A percentile compares a stretch with the other conserved stretches of the same genome.
Conservation (phyloP, 2,888 invertebrate species). For the Xanthorhoe designata region DNA sequence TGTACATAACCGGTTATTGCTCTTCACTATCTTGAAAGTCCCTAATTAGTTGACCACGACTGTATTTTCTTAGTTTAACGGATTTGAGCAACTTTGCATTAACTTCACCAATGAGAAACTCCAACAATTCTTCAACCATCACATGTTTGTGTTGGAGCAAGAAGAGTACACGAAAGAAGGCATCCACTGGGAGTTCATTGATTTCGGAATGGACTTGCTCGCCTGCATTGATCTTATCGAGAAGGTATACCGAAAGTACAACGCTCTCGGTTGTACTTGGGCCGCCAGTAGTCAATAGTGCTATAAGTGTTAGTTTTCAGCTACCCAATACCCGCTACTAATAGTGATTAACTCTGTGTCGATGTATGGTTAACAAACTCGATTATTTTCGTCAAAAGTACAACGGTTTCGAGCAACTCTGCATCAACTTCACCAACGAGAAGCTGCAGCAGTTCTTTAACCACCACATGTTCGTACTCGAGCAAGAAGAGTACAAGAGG, state of each 20-base stretch:
- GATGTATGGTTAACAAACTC: constrained; percentile 61
- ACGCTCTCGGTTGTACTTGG: constrained; percentile 59
- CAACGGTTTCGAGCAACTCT: constrained; percentile 99
- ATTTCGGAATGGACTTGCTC: constrained; percentile 99
- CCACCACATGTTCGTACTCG: constrained; percentile 99
- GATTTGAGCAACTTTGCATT: constrained; percentile 99
- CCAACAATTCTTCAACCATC: constrained; percentile 99
- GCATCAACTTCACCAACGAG: constrained; percentile 99
- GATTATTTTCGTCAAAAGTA: constrained; percentile 85
- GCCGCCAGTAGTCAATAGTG: constrained; percentile 45
- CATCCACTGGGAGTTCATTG: constrained; percentile 99
- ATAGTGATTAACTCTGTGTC: constrained; percentile 59
- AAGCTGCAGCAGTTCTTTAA: constrained; percentile 99
- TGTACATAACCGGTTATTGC: too few relatives aligned
- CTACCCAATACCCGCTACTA: constrained; percentile 60
- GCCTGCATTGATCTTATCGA: constrained; percentile 99
- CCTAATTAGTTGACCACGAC: too few relatives aligned
- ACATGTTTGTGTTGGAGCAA: constrained; percentile 99
- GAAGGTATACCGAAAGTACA: constrained; percentile 90
- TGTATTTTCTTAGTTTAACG: constrained; percentile 94
- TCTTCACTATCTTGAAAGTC: too few relatives aligned
- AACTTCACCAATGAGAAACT: constrained; percentile 99
- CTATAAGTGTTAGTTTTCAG: constrained; percentile 58
- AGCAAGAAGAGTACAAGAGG: constrained; percentile 97
- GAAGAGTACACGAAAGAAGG: constrained; percentile 99